phyloP scores from a whole-genome alignment of 2,888 invertebrate species.

The Polydrusus cervinus region DNA sequence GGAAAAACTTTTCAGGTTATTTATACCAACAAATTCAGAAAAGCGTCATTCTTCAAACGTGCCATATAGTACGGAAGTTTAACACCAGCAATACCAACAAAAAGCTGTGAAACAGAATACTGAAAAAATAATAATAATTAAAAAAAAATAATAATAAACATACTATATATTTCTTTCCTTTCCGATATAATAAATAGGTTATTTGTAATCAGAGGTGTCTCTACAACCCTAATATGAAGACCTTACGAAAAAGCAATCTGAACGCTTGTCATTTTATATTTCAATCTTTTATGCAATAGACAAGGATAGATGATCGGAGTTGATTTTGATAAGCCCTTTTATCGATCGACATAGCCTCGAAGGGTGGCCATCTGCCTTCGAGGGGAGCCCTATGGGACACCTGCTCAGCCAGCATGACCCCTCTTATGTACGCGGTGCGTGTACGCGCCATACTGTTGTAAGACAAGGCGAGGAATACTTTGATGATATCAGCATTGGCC shows the following conservation, averaged over 20 bases:
- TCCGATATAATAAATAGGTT: neutral
- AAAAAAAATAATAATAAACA: neutral
- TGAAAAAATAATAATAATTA: neutral
- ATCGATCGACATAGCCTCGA: constrained; percentile 42
- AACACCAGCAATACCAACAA: too few relatives aligned
- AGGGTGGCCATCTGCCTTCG: constrained; percentile 51
- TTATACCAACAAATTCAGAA: too few relatives aligned
- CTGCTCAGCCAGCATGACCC: constrained; percentile 48
- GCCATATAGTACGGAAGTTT: too few relatives aligned
- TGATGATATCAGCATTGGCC: neutral
- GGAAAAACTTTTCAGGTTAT: too few relatives aligned
- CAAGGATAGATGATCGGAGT: constrained; percentile 31
- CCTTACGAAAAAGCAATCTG: constrained; percentile 3
- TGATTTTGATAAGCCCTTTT: constrained; percentile 38
- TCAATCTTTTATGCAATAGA: neutral
- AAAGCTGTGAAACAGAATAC: too few relatives aligned
- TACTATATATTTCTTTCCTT: neutral
- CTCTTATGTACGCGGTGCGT: constrained; percentile 37
- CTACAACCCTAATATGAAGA: neutral
- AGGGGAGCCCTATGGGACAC: constrained; percentile 51
- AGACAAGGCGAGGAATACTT: constrained; percentile 13
- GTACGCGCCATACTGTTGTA: constrained; percentile 37
- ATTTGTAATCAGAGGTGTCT: neutral
- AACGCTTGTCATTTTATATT: neutral
- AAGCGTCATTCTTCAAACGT: too few relatives aligned